Percentiles rank a stretch among this genome's conserved stretches.
Evolutionary conservation across 2,113 vertebrate species (phyloP).

Genomic region (Planiliza haematocheilus): DNA sequence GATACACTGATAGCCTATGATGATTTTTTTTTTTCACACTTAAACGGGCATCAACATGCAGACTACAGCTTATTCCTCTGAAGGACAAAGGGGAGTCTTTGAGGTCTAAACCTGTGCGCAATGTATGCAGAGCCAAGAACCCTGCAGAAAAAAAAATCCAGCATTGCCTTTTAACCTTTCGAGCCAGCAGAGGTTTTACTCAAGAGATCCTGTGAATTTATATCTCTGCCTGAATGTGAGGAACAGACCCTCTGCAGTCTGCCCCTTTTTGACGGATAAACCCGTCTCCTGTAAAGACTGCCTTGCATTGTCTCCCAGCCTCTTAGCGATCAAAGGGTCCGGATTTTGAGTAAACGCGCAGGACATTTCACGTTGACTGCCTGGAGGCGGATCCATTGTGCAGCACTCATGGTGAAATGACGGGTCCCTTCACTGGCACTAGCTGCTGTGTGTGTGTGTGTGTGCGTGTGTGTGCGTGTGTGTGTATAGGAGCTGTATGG

Average conservation of each 20-base stretch:
- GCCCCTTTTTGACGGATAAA: not conserved
- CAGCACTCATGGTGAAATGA: constrained; percentile 1
- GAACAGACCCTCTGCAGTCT: not conserved
- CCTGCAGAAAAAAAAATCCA: not conserved
- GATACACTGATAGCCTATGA: no score
- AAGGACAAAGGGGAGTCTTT: no score
- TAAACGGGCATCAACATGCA: no score
- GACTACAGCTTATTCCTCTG: no score
- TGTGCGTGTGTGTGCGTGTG: no score
- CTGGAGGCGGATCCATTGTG: not conserved
- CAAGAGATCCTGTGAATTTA: constrained; percentile 3
- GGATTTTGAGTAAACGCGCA: constrained; percentile 11
- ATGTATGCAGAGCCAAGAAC: no score
- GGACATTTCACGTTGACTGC: constrained; percentile 17
- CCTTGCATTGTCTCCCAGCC: not conserved
- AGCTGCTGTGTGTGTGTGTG: no score
- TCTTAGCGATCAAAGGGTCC: not conserved
- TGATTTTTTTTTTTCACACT: no score
- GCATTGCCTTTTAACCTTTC: constrained; percentile 24
- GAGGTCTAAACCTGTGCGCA: not conserved
- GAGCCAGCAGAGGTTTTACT: constrained; percentile 22
- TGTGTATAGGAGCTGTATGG: not conserved
- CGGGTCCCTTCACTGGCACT: constrained; percentile 1
- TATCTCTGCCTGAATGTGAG: constrained; percentile 5
- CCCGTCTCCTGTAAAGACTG: constrained; percentile 8